Evolutionary conservation across 2,113 vertebrate genomes (phyloP).

Genomic region (Tragelaphus strepsiceros): DNA sequence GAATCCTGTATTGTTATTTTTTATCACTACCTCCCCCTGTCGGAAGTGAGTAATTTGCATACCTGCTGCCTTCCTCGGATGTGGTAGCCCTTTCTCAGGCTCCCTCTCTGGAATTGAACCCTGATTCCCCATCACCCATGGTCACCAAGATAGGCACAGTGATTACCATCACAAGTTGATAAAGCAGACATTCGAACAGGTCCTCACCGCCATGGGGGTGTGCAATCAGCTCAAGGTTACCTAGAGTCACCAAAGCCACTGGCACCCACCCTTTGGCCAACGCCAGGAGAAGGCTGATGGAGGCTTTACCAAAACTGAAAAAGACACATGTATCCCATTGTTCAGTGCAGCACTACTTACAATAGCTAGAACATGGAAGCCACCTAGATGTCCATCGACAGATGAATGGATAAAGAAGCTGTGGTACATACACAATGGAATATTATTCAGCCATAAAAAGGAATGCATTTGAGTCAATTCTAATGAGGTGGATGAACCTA

Average conservation of each 20-base stretch:
- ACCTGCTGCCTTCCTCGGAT: neutral
- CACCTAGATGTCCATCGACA: neutral
- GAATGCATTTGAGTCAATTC: neutral
- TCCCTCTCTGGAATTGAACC: neutral
- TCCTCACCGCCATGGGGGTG: fast-evolving
- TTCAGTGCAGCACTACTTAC: neutral
- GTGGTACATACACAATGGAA: neutral
- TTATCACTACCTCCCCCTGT: neutral
- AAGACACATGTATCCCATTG: neutral
- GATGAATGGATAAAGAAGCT: neutral
- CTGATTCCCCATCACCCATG: neutral
- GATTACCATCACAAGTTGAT: neutral
- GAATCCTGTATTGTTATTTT: neutral
- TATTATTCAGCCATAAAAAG: neutral
- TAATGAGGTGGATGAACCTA: neutral
- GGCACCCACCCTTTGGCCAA: neutral
- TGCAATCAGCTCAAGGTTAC: neutral
- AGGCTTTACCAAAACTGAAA: neutral
- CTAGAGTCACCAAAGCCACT: neutral
- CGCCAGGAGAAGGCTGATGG: neutral
- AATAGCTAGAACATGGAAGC: neutral
- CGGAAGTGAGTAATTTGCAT: fast-evolving
- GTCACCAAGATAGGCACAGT: neutral
- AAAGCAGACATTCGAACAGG: neutral
- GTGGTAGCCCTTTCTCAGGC: neutral